Evolutionary conservation across 2,797 vertebrate genomes (phyloP), one percentile per base, ranked within the genome.

Genomic region (Buphagus erythrorhynchus): DNA sequence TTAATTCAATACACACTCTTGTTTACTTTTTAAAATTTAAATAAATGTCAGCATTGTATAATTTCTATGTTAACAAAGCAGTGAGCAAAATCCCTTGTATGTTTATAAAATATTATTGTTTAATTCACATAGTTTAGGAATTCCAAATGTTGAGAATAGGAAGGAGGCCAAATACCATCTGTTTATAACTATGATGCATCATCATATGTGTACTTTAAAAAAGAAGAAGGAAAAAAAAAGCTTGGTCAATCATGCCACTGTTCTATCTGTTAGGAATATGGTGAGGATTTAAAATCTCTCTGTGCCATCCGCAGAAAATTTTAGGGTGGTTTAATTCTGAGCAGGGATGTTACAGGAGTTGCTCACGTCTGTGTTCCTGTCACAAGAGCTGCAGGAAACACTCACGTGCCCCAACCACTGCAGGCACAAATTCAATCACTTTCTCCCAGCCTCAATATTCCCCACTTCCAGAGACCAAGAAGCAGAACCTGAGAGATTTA

Each of bases 91-190:
- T 98, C 98, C 98, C 98, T 98, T 98, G 98, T 98, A 98, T 98
- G 98, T 98, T 98, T 98, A 98, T 98, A 98, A 98, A 98, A 98
- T 98, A 98, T 98, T 98, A 98, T 98, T 98, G 98, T 98, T 98
- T 98, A 98, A 98, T 98, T 98, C 97, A 98, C 98, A 98, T 98
- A 98, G 98, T 98, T 98, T 98, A 98, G 98, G 98, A 98, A 98
- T 98, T 98, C 98, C 98, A 98, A 98, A 98, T 98, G 98, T 98
- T 98, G 98, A 98, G 98, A 98, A 98, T 98, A 98, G 98, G 98
- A 98, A 98, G 97, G 98, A 98, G 98, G 98, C 98, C 98, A 98
- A 98, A 98, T 98, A 98, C 98, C 98, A 98, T 98, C 98, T 98
- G 98, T 98, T 98, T 98, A 98, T 98, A 98, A 98, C 98, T 98